Conservation (phyloP, 2,113 vertebrate genomes). For the Lontra canadensis region DNA sequence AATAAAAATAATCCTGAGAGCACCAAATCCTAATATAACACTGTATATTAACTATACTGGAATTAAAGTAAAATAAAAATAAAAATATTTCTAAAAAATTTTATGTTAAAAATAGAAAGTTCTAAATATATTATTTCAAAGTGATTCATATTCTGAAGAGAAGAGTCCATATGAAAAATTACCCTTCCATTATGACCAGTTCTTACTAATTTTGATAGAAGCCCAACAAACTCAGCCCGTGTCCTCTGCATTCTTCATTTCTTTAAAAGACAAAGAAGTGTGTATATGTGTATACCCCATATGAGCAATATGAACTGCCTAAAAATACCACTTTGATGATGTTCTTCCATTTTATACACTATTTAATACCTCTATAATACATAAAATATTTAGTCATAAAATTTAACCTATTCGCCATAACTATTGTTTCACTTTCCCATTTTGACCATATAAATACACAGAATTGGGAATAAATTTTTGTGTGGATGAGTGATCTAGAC, state of each 20-base stretch:
- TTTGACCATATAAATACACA: background rate
- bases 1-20: background rate
- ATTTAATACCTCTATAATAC: background rate
- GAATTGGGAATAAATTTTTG: background rate
- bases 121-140: slow-evolving; percentile 12
- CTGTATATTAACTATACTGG: background rate
- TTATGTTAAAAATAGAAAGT: background rate
- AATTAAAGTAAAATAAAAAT: background rate
- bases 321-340: background rate
- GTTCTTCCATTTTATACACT: background rate
- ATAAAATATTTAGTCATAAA: background rate
- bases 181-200: background rate
- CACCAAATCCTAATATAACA: background rate
- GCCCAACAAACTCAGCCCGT: fast-evolving
- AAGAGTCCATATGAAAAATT: background rate
- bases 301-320: background rate
- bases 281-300: background rate
- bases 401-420: background rate
- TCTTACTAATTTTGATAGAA: background rate
- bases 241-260: background rate
- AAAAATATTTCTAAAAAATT: background rate
- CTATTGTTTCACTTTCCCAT: background rate
- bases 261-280: fast-evolving
- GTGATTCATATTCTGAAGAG: background rate
- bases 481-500: background rate